Evolutionary conservation across 1,140 invertebrate species (phyloP).

Genomic region (Drosophila aff.): DNA sequence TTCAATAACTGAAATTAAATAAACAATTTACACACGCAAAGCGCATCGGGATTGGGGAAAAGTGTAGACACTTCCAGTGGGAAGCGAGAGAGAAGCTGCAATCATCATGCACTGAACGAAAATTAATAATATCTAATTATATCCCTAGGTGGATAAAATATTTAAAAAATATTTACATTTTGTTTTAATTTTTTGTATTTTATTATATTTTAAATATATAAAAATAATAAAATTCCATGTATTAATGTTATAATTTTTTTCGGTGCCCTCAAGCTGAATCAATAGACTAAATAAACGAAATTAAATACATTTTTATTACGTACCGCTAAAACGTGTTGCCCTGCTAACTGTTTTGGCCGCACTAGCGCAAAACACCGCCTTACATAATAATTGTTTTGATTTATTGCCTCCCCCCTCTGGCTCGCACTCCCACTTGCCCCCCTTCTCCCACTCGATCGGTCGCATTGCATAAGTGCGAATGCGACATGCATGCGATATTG

Average conservation of each 20-base stretch:
- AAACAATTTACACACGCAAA: conserved; percentile 64
- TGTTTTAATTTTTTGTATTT: too few species aligned
- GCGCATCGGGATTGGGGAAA: conserved; percentile 1
- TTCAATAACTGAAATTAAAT: conserved; percentile 46
- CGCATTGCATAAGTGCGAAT: conserved; percentile 73
- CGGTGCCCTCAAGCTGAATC: conserved; percentile 31
- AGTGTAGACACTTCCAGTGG: not conserved
- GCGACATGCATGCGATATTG: conserved; percentile 79
- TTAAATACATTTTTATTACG: conserved; percentile 53
- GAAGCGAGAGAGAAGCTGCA: conserved; percentile 14
- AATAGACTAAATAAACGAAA: conserved; percentile 61
- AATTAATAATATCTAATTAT: not conserved
- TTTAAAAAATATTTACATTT: too few species aligned
- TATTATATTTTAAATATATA: not conserved
- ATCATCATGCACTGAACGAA: conserved; percentile 16
- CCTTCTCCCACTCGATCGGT: not conserved
- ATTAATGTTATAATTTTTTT: not conserved
- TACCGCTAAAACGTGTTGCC: conserved; percentile 59
- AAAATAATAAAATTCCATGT: not conserved
- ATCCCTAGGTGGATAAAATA: too few species aligned
- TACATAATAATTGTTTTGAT: conserved; percentile 82
- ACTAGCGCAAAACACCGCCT: conserved; percentile 54
- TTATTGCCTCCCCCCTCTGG: conserved; percentile 46
- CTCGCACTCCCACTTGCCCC: not conserved
- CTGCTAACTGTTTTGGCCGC: conserved; percentile 59